Evolutionary conservation across 1,140 invertebrate species (phyloP), one percentile per base, ranked within the genome.

Genomic region (Doryteuthis pealeii): DNA sequence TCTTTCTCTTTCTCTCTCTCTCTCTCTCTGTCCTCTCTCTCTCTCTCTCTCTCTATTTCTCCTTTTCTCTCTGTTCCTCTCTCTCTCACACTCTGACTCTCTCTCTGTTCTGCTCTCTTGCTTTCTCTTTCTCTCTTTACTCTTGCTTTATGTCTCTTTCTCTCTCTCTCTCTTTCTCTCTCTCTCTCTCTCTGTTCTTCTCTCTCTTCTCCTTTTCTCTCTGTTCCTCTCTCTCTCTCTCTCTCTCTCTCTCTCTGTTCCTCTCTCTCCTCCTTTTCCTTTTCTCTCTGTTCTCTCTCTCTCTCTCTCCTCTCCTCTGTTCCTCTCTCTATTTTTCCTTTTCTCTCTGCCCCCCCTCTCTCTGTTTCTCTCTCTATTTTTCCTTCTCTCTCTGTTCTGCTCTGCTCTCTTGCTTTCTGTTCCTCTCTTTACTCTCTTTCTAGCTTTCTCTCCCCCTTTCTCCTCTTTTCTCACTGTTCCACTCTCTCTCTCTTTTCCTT

Each of bases 31-130:
- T n/a, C n/a, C n/a, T n/a, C n/a, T n/a, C n/a, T n/a, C n/a, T n/a
- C n/a, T n/a, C 45, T 49, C 45, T 49, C 45, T 22, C 8, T 49
- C n/a, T n/a, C n/a, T n/a, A n/a, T n/a, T n/a, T n/a, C n/a, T n/a
- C n/a, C n/a, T n/a, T n/a, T n/a, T n/a, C n/a, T n/a, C n/a, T 1
- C 1, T 1, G 0, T 1, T 1, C 1, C 1, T 1, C 1, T 1
- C 45, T 49, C 45, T 49, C 45, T 1, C 12, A 14, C 45, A 15
- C 45, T 49, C 45, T 49, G 12, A 0, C 45, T 49, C 45, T 22
- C 22, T 22, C 1, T 22, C 45, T 15, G 0, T 22, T 1, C 45
- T 49, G 12, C 22, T 49, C 1, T 49, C 1, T 22, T 49, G 22
- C 22, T 49, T 15, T 22, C 12, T 49, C 12, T 49, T 49, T 49